These are phyloP conservation scores for Helogale parvula DNA, from an alignment of 2,113 vertebrate species.

Conservation along the genomic window DNA sequence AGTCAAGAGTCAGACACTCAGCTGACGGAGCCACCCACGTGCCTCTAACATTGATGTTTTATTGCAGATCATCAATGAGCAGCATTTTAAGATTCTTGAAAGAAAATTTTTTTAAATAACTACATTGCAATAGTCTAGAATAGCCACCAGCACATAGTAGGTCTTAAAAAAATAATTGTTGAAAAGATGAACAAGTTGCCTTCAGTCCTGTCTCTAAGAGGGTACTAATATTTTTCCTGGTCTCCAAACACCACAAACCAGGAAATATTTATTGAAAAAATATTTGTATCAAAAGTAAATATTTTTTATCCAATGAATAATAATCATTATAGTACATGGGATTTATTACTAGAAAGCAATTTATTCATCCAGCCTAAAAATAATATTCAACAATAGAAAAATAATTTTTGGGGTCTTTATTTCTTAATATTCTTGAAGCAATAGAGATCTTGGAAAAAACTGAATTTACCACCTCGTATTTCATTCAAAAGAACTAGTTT, in stretches of 20 bases:
- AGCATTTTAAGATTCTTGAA: constrained; percentile 13
- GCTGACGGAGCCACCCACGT: too few relatives aligned
- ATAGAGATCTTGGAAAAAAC: not conserved
- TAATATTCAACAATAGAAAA: constrained; percentile 17
- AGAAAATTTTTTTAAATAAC: not conserved
- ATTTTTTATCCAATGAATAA: not conserved
- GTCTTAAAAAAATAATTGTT: not conserved
- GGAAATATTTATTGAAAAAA: not conserved
- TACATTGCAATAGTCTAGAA: not conserved
- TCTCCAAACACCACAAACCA: not conserved
- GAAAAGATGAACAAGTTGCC: not conserved
- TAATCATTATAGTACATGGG: not conserved
- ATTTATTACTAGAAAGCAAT: not conserved
- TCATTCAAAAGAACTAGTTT: not conserved
- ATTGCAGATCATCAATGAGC: not conserved
- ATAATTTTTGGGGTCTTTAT: not conserved
- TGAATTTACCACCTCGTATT: not conserved
- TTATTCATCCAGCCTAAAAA: not conserved
- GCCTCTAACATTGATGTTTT: not conserved
- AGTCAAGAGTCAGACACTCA: too few relatives aligned
- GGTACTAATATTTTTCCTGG: not conserved
- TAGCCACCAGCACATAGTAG: not conserved
- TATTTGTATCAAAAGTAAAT: not conserved
- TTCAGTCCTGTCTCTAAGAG: constrained; percentile 5
- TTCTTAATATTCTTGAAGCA: not conserved